A percentile compares a stretch with the other conserved stretches of the same genome.
These are phyloP conservation scores for Thyatira batis DNA, from an alignment of 2,888 invertebrate species.

Conservation along the genomic window DNA sequence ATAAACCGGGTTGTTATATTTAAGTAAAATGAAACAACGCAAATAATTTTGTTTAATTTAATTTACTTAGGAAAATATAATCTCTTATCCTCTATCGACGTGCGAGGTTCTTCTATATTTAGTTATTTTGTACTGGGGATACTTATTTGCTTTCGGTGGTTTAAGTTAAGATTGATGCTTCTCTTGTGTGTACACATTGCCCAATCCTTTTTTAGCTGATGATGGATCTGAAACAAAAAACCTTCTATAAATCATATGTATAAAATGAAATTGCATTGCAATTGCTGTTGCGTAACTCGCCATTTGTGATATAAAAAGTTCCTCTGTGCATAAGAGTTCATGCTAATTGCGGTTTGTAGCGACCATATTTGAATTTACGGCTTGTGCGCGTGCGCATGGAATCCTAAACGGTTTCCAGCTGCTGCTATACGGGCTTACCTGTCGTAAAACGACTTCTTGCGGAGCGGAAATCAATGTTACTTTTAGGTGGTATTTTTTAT, in stretches of 20 bases:
- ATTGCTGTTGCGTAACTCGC: slow-evolving; percentile 39
- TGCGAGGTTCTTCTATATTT: slow-evolving; percentile 59
- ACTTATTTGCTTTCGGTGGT: slow-evolving; percentile 36
- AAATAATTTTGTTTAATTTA: slow-evolving; percentile 18
- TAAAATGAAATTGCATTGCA: slow-evolving; percentile 17
- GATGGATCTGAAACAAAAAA: slow-evolving; percentile 64
- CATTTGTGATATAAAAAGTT: slow-evolving; percentile 44
- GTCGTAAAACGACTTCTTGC: slow-evolving; percentile 33
- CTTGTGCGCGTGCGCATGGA: slow-evolving; percentile 55
- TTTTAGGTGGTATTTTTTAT: slow-evolving; percentile 15
- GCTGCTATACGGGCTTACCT: slow-evolving; percentile 48
- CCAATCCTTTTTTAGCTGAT: slow-evolving; percentile 61
- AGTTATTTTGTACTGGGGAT: slow-evolving; percentile 61
- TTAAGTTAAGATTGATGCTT: slow-evolving; percentile 57
- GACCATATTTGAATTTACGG: slow-evolving; percentile 70
- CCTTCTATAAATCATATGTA: slow-evolving; percentile 13
- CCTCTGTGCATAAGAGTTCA: slow-evolving; percentile 43
- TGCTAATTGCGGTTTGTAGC: slow-evolving; percentile 75
- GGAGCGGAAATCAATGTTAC: slow-evolving; percentile 49
- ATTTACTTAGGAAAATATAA: slow-evolving; percentile 29
- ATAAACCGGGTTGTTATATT: not conserved
- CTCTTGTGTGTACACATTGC: slow-evolving; percentile 78
- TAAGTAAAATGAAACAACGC: slow-evolving; percentile 22
- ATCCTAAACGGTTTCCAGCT: slow-evolving; percentile 62
- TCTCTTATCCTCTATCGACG: slow-evolving; percentile 28